Evolutionary conservation across 2,113 vertebrate species (phyloP), one percentile per base, ranked within the genome.

Genomic region (Panthera tigris): DNA sequence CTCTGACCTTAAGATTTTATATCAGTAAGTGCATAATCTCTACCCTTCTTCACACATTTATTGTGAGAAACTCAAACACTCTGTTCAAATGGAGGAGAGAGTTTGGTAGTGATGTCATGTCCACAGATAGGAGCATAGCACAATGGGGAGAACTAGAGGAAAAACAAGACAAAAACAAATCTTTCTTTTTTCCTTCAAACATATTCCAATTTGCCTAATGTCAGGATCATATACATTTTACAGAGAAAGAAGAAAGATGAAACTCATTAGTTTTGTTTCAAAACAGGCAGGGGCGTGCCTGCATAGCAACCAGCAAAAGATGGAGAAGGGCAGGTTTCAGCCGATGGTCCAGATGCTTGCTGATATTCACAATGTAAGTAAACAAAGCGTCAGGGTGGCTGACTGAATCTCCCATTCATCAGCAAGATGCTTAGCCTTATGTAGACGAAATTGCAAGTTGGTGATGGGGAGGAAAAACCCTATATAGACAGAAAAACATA

Each of bases 251-350:
- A 93, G 31, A 21, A n/a, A 88, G 90, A 89, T n/a, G 48, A 1
- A 39, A 65, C 76, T 66, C 36, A 78, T 93, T 93, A 76, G 63
- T 29, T 95, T 95, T 95, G 89, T 96, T 91, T 83, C 76, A 85
- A 71, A 93, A 68, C 84, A 96, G 41, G 63, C 39, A n/a, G 23
- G 27, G 57, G 13, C 68, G 48, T 25, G 78, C 14, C 39, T 95
- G 63, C 88, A 50, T 82, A 93, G 91, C 81, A 92, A 96, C 81
- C 69, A 85, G 84, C 36, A 73, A 45, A 85, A 68, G 63, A 91
- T 61, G 18, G 69, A 94, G 88, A 85, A 45, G 78, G 66, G 33
- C 79, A 91, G 48, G 73, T 50, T 95, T 78, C 83, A 83, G 52
- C 39, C 27, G 36, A 41, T 27, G 13, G 39, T 57, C 82, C 83